phyloP scores from a whole-genome alignment of 2,797 vertebrate genomes.

The Galago senegalensis region DNA sequence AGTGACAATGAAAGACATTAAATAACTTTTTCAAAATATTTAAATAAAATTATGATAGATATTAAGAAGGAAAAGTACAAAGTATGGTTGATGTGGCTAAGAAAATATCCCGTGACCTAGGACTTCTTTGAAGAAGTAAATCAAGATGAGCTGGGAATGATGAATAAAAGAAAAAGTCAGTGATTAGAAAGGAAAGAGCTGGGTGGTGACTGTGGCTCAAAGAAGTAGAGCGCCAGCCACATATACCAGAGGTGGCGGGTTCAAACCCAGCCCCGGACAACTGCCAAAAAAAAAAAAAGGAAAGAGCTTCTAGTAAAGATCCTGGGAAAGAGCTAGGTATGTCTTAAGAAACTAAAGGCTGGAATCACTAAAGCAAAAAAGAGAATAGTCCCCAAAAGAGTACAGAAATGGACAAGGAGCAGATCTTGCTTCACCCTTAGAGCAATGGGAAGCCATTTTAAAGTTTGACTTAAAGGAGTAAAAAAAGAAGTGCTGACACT shows the following conservation, averaged over 20 bases:
- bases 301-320: not conserved
- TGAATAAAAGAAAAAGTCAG: not conserved
- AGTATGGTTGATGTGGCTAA: not conserved
- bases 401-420: not conserved
- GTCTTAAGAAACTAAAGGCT: not conserved
- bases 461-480: not conserved
- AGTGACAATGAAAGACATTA: constrained; percentile 38
- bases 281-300: not conserved
- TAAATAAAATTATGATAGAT: constrained; percentile 45
- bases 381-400: not conserved
- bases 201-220: too few relatives aligned
- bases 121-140: constrained; percentile 19
- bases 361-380: not conserved
- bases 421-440: not conserved
- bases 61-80: constrained; percentile 52
- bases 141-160: not conserved
- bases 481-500: not conserved
- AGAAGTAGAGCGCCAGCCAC: too few relatives aligned
- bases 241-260: too few relatives aligned
- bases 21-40: constrained; percentile 27
- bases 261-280: too few relatives aligned
- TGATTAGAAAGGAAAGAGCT: not conserved
- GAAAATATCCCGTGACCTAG: not conserved
- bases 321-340: not conserved
- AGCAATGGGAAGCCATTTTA: not conserved